Conservation (phyloP, 2,797 vertebrate genomes). For the Tokudaia tokunoshimensis region DNA sequence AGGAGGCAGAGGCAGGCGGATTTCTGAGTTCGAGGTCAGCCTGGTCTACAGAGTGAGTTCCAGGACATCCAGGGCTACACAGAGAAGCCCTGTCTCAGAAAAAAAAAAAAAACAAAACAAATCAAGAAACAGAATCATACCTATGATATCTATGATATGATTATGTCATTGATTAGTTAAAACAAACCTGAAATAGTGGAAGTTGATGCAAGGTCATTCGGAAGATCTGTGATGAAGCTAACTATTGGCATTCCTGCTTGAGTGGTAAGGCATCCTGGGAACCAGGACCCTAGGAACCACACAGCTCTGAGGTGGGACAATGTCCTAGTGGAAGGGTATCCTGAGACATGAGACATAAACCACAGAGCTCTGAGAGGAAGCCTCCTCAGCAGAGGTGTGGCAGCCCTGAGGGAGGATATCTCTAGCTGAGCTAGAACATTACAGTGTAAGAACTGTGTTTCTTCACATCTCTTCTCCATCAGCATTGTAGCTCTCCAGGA, state of each 20-base stretch:
- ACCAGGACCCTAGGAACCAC: not conserved
- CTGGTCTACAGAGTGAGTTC: too few relatives aligned
- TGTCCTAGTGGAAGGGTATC: not conserved
- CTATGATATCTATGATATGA: not conserved
- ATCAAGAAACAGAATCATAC: too few relatives aligned
- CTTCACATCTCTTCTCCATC: not conserved
- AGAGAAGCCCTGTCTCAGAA: too few relatives aligned
- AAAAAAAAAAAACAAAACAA: too few relatives aligned
- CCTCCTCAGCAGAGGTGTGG: not conserved
- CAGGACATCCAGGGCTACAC: too few relatives aligned
- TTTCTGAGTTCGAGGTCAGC: too few relatives aligned
- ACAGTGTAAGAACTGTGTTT: not conserved
- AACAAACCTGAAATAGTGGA: not conserved
- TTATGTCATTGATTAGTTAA: not conserved
- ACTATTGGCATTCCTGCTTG: not conserved
- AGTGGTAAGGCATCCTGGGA: not conserved
- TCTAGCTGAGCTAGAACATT: not conserved
- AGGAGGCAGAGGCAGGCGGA: too few relatives aligned
- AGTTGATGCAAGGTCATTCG: not conserved
- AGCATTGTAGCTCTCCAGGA: not conserved
- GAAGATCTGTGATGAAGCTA: not conserved
- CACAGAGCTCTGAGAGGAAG: not conserved
- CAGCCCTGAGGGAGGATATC: not conserved
- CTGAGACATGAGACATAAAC: not conserved
- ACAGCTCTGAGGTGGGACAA: not conserved